These are phyloP conservation scores for Craniophora ligustri DNA, from an alignment of 2,888 invertebrate genomes.

Conservation along the genomic window DNA sequence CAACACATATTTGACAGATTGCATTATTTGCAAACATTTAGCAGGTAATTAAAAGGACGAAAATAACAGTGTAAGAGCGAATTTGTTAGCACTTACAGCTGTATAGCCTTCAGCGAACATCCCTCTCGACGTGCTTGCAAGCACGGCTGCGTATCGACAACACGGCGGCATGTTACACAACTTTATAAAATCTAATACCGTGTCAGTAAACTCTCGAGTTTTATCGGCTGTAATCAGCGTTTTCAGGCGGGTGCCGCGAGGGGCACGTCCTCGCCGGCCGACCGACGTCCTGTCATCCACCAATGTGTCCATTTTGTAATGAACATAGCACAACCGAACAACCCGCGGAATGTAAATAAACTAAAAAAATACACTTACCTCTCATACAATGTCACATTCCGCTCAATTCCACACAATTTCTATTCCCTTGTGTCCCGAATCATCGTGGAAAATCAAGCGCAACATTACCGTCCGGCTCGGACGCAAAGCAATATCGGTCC, in stretches of 20 bases:
- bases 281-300: conserved; percentile 73
- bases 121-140: conserved; percentile 56
- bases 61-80: conserved; percentile 34
- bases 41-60: conserved; percentile 37
- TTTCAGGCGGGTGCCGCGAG: conserved; percentile 63
- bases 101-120: conserved; percentile 57
- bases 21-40: conserved; percentile 57
- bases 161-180: conserved; percentile 82
- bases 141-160: conserved; percentile 68
- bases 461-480: conserved; percentile 85
- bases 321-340: conserved; percentile 71
- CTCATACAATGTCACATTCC: conserved; percentile 89
- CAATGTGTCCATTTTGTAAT: conserved; percentile 81
- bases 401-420: conserved; percentile 85
- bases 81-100: conserved; percentile 24
- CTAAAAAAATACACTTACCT: conserved; percentile 80
- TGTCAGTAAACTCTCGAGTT: conserved; percentile 46
- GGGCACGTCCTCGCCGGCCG: conserved; percentile 68
- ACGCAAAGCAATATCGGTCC: conserved; percentile 87
- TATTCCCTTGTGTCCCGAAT: conserved; percentile 83
- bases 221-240: conserved; percentile 53
- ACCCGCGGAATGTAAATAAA: conserved; percentile 84
- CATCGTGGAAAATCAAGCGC: conserved; percentile 85
- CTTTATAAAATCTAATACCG: conserved; percentile 60
- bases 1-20: conserved; percentile 48